Base-by-base conservation (phyloP, 2,888 invertebrate genomes). In the Plagiodera versicolora region DNA sequence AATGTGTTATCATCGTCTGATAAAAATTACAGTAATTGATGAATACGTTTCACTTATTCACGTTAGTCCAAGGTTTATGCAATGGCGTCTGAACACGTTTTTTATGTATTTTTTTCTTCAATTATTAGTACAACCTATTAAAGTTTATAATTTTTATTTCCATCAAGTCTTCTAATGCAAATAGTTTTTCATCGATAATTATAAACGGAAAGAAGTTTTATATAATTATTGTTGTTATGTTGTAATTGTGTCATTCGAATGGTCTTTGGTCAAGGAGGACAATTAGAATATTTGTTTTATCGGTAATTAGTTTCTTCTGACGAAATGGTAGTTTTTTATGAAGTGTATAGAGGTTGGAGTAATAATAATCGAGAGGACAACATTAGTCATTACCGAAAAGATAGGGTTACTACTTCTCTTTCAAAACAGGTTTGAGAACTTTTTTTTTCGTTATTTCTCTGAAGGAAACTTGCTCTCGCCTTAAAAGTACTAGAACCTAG, bases 201-300 rank as follows among this genome's bases (percentile, higher is more conserved):
- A 24, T 50, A 56, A 53, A 53, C 35, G 44, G 45, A 53, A 50
- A 51, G 32, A 46, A 45, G 51, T 60, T 60, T 57, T 3, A 53
- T 44, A 44, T 48, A 56, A 57, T 49, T 61, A 61, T 53, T 9
- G 28, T 14, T 3, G 50, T 57, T 54, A 51, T 24, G 44, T 24
- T 6, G 4, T 52, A 58, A 55, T 58, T 58, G 50, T 19, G 50
- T 28, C 20, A 45, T 57, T 51, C 58, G 44, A 61, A 58, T 39
- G 56, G 55, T 55, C 58, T 52, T 61, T 61, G 61, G 61, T 61
- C 61, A 61, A 61, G 61, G 61, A 61, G 61, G 61, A 61, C 58
- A 20, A 39, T 39, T 4, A 39, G 2, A 1, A 39, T 39, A 2
- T 39, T n/a, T 39, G 14, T 39, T 39, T 14, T n/a, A 39, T n/a